Conservation (phyloP, 2,113 vertebrate species). For the Dendrocopos noguchii region DNA sequence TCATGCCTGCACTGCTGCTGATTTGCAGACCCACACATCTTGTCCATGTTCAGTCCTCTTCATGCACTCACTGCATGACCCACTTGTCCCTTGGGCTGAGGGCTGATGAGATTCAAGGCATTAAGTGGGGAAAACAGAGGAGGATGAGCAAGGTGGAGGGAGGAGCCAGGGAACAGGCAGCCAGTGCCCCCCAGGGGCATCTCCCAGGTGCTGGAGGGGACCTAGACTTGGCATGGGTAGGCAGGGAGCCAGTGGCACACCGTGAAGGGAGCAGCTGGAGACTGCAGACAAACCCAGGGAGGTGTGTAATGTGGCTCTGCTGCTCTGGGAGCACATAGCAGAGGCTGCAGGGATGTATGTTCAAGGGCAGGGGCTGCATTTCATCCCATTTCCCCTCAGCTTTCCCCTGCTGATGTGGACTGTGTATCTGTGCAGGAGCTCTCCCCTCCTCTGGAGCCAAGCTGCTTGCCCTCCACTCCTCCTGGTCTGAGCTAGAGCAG, state of each 20-base stretch:
- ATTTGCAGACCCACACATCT: neutral
- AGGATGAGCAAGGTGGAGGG: neutral
- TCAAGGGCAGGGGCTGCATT: neutral
- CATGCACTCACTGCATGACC: neutral
- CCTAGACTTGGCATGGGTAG: neutral
- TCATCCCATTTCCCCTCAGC: neutral
- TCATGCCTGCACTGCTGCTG: neutral
- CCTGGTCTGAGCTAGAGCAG: no score
- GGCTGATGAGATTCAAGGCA: neutral
- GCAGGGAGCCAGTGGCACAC: neutral
- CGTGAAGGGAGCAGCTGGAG: neutral
- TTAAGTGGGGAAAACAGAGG: neutral
- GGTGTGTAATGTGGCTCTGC: neutral
- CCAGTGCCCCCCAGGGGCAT: neutral
- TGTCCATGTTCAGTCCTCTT: neutral
- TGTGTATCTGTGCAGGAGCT: neutral
- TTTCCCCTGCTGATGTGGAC: neutral
- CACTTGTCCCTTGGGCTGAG: neutral
- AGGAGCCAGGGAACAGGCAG: neutral
- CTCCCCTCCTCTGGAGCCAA: neutral
- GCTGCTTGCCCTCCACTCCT: neutral
- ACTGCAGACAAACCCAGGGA: fast-evolving
- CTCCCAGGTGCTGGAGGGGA: fast-evolving
- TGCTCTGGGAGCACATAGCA: neutral
- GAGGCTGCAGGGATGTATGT: neutral